Evolutionary conservation across 2,888 invertebrate genomes (phyloP).

Genomic region (Meteorus colon): DNA sequence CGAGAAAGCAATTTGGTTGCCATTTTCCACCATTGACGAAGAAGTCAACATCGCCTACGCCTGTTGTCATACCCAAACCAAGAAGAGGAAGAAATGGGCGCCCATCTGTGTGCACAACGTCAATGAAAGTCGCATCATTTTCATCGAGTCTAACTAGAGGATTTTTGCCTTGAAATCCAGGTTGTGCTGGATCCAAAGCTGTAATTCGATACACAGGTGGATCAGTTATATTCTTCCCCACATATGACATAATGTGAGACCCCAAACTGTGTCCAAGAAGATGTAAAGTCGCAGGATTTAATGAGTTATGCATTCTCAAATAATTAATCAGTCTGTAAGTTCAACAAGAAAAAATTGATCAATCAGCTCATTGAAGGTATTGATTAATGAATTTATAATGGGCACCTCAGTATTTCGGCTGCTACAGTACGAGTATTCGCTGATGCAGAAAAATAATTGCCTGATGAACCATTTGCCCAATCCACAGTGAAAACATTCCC

Average conservation of each 20-base stretch:
- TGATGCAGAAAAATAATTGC: slow-evolving; percentile 60
- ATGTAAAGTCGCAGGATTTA: slow-evolving; percentile 57
- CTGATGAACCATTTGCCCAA: slow-evolving; percentile 70
- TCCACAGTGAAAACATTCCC: slow-evolving; percentile 71
- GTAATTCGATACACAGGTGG: slow-evolving; percentile 73
- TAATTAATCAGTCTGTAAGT: slow-evolving; percentile 57
- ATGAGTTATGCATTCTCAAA: slow-evolving; percentile 51
- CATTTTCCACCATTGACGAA: slow-evolving; percentile 73
- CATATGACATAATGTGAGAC: slow-evolving; percentile 66
- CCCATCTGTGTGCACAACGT: slow-evolving; percentile 71
- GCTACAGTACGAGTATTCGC: slow-evolving; percentile 65
- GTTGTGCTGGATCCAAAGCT: slow-evolving; percentile 72
- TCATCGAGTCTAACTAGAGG: slow-evolving; percentile 65
- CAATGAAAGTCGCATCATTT: slow-evolving; percentile 69
- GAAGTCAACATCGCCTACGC: slow-evolving; percentile 72
- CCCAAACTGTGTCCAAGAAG: slow-evolving; percentile 69
- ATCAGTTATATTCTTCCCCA: slow-evolving; percentile 58
- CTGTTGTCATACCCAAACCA: slow-evolving; percentile 64
- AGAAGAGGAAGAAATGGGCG: slow-evolving; percentile 62
- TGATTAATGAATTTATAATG: slow-evolving; percentile 2
- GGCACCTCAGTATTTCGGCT: slow-evolving; percentile 63
- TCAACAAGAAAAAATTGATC: slow-evolving; percentile 31
- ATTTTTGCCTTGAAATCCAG: slow-evolving; percentile 69
- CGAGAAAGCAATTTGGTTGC: slow-evolving; percentile 72
- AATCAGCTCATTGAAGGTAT: slow-evolving; percentile 23